These are phyloP conservation scores for Trissolcus brochymenae DNA, from an alignment of 2,888 invertebrate species.

Conservation along the genomic window DNA sequence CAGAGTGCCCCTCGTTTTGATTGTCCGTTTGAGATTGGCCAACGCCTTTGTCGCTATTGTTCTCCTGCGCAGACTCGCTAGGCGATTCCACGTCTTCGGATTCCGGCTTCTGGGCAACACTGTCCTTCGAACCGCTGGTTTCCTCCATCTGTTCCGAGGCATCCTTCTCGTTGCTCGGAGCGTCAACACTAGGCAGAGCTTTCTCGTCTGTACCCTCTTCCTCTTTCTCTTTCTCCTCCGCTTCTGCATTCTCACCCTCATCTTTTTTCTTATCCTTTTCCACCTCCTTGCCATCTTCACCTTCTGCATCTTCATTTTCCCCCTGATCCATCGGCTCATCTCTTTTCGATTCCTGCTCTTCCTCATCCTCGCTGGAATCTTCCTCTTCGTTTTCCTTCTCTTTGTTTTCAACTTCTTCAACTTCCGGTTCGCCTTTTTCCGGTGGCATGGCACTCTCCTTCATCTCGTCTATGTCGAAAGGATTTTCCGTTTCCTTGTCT, in stretches of 20 bases:
- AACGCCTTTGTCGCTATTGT: conserved; percentile 81
- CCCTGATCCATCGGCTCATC: not conserved
- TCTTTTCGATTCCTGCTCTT: not conserved
- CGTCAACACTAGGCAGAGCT: conserved; percentile 70
- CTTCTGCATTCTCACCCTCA: conserved; percentile 62
- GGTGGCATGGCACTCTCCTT: conserved; percentile 77
- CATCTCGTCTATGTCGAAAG: conserved; percentile 90
- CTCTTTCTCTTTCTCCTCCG: conserved; percentile 64
- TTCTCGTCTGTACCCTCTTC: conserved; percentile 73
- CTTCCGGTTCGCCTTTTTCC: conserved; percentile 70
- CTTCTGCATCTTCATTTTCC: conserved; percentile 67
- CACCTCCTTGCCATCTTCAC: conserved; percentile 64
- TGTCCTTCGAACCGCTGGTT: conserved; percentile 75
- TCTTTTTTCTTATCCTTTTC: conserved; percentile 68
- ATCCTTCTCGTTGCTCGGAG: conserved; percentile 71
- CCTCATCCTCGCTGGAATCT: conserved; percentile 56
- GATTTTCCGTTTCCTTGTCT: conserved; percentile 84
- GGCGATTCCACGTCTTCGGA: conserved; percentile 65
- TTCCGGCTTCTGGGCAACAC: conserved; percentile 71
- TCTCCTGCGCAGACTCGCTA: conserved; percentile 71
- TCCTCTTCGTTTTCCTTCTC: conserved; percentile 69
- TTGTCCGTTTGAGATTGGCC: conserved; percentile 87
- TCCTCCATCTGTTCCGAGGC: conserved; percentile 78
- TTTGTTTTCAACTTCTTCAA: conserved; percentile 63
- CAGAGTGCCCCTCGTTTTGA: conserved; percentile 83